Evolutionary conservation across 2,113 vertebrate species (phyloP), one percentile per base, ranked within the genome.

Genomic region (Sturnira hondurensis): DNA sequence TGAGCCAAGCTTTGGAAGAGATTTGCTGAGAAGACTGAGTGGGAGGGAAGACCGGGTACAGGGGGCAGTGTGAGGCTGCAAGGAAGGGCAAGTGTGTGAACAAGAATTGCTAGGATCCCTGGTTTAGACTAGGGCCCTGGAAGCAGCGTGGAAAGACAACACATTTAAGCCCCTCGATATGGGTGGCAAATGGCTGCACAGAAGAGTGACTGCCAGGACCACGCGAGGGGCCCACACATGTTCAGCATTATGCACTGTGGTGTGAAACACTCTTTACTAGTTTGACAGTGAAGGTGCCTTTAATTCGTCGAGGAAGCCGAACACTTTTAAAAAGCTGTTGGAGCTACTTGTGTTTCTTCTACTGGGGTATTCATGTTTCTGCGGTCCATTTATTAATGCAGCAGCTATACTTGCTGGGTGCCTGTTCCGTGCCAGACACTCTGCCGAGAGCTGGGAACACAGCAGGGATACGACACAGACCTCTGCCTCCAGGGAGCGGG

Each of bases 1-100:
- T 50, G 71, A 93, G 38, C 63, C 47, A 20, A 80, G 50, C 41
- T 84, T 94, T 26, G 19, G 77, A 94, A 77, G 74, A 88, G 71
- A 47, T 33, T 24, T 36, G 61, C 47, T 54, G 45, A 70, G 73
- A 78, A 83, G 70, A 47, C 50, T 6, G 58, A 67, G 80, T 0
- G 2, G 61, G 68, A 28, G 67, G n/a, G 36, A 28, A 0, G 0
- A 31, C 17, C 83, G 22, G 54, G 61, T 4, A 28, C 67, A 56
- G 26, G 38, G 65, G 36, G 54, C 43, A 31, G 61, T 31, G 13
- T 43, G 70, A 19, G 73, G 17, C 26, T 45, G 26, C 38, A 5
- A 20, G 78, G 36, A 88, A 54, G 36, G 7, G 36, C 43, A 19
- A 58, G 56, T 14, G 13, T 0, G 0, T 1, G 16, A 56, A 70